Conservation (phyloP, 2,113 vertebrate species). For the Kobus ellipsiprymnus region DNA sequence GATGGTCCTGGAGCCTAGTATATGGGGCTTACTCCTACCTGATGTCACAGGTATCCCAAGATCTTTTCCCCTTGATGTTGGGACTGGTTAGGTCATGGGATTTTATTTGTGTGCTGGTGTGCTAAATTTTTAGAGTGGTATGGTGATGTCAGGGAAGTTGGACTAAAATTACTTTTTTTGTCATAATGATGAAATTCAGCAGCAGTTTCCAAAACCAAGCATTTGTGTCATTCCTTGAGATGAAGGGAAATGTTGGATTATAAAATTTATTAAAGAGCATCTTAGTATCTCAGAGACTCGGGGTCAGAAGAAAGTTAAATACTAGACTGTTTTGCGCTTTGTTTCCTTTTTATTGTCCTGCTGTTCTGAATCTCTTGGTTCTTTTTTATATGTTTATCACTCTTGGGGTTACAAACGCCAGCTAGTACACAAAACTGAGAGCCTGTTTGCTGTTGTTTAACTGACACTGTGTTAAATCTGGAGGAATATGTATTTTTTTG, state of each 20-base stretch:
- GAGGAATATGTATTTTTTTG: background rate
- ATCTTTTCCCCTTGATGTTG: background rate
- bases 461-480: slow-evolving; percentile 45
- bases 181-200: background rate
- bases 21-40: background rate
- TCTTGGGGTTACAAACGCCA: background rate
- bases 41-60: accelerated
- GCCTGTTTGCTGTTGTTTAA: slow-evolving; percentile 32
- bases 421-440: background rate
- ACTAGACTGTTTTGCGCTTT: background rate
- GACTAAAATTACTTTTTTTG: background rate
- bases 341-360: background rate
- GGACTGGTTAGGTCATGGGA: background rate
- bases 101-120: background rate
- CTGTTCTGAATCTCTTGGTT: background rate
- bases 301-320: background rate
- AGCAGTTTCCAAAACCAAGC: background rate
- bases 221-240: background rate
- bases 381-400: background rate
- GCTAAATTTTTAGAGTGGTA: background rate
- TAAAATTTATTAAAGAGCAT: background rate
- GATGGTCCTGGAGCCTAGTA: slow-evolving; percentile 1
- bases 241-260: background rate
- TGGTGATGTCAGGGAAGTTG: background rate
- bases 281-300: background rate